phyloP scores from a whole-genome alignment of 1,140 invertebrate genomes.

The Coenobita brevimanus region DNA sequence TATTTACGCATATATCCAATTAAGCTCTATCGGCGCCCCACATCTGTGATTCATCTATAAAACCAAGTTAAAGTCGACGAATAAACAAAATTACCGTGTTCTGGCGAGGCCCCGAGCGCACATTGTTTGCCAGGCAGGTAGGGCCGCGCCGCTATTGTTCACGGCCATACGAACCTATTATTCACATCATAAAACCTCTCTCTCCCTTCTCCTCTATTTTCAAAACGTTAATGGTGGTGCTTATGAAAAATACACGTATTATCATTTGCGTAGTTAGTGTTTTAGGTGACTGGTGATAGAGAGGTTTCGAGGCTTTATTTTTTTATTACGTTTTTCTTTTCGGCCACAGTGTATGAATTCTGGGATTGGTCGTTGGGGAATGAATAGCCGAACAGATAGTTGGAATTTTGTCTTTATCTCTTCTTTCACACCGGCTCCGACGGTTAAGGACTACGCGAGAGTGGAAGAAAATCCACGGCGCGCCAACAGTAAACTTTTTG shows the following conservation, averaged over 20 bases:
- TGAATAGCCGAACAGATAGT: not conserved
- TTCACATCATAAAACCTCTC: conserved; percentile 32
- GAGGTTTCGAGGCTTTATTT: no score
- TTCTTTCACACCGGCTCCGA: not conserved
- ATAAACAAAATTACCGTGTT: conserved; percentile 53
- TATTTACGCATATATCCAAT: conserved; percentile 20
- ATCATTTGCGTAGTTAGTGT: not conserved
- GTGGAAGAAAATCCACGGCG: not conserved
- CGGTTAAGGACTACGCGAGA: not conserved
- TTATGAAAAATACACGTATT: conserved; percentile 25
- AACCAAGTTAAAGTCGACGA: conserved; percentile 48
- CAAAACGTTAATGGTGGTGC: conserved; percentile 11
- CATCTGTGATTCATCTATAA: conserved; percentile 56
- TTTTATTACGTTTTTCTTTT: no score
- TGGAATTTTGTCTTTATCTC: not conserved
- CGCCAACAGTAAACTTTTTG: conserved; percentile 57
- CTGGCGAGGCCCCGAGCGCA: conserved; percentile 13
- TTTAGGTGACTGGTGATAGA: no score
- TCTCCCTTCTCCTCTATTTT: not conserved
- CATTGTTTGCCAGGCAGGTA: conserved; percentile 52
- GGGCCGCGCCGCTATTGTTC: conserved; percentile 57
- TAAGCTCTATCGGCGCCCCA: conserved; percentile 35
- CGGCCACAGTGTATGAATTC: no score
- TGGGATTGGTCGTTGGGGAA: no score
- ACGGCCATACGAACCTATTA: conserved; percentile 53